These are phyloP conservation scores for Polypterus senegalus DNA, from an alignment of 2,113 vertebrate genomes.

Conservation along the genomic window DNA sequence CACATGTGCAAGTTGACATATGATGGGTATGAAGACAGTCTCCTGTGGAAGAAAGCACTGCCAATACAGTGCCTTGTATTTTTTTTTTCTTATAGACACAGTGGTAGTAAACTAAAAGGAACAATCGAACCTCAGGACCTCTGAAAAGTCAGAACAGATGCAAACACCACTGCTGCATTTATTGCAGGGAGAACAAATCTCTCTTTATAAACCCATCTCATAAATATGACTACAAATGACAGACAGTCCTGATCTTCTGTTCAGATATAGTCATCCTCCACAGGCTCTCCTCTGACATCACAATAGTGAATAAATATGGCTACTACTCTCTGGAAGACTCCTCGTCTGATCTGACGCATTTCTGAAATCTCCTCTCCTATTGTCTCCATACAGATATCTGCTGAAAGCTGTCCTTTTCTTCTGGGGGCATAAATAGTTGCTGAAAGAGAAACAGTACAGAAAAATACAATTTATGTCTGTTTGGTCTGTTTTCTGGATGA, in stretches of 20 bases:
- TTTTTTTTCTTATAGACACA: no score
- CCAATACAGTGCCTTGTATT: no score
- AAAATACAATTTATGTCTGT: no score
- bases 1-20: no score
- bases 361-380: constrained; percentile 96
- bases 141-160: constrained; percentile 8
- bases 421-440: constrained; percentile 93
- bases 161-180: no score
- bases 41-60: no score
- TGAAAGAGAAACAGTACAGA: constrained; percentile 28
- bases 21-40: no score
- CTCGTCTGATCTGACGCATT: constrained; percentile 71
- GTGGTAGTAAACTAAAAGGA: no score
- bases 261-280: constrained; percentile 91
- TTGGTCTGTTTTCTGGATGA: no score
- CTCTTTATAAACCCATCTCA: no score
- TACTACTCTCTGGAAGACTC: constrained; percentile 86
- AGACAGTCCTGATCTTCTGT: constrained; percentile 3
- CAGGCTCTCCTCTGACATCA: constrained; percentile 84
- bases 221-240: no score
- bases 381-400: constrained; percentile 96
- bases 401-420: constrained; percentile 88
- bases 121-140: constrained; percentile 4
- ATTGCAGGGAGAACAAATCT: no score
- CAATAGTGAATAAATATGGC: constrained; percentile 96